A percentile compares a stretch with the other conserved stretches of the same genome.
Conservation (phyloP, 2,888 invertebrate species). For the Leptopterna dolabrata region DNA sequence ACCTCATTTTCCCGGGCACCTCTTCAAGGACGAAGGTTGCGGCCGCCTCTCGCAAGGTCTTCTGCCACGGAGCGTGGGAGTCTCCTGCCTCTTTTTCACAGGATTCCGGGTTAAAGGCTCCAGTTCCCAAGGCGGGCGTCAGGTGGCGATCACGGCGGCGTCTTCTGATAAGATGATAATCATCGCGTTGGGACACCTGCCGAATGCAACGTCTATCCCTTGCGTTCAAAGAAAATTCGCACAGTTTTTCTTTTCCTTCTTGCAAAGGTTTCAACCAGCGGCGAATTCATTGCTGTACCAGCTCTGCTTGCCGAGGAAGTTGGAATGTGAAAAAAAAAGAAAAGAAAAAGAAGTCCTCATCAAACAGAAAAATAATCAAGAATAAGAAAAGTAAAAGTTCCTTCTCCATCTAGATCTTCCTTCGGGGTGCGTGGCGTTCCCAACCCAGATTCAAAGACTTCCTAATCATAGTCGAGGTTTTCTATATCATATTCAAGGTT, state of each 20-base stretch:
- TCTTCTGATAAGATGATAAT: not conserved
- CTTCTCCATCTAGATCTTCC: too few relatives aligned
- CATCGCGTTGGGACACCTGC: not conserved
- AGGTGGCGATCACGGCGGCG: not conserved
- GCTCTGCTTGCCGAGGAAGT: too few relatives aligned
- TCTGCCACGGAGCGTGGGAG: not conserved
- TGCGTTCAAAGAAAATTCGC: not conserved
- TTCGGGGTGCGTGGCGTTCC: too few relatives aligned
- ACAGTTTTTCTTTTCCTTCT: not conserved
- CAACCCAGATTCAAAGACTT: too few relatives aligned
- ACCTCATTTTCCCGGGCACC: not conserved
- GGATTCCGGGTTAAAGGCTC: not conserved
- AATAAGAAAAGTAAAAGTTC: too few relatives aligned
- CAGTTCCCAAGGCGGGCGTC: not conserved
- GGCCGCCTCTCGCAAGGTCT: not conserved
- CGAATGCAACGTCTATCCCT: not conserved
- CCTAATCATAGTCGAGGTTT: too few relatives aligned
- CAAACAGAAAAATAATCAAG: too few relatives aligned
- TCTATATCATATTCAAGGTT: too few relatives aligned
- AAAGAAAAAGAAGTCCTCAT: too few relatives aligned
- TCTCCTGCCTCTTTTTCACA: not conserved
- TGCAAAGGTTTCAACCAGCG: too few relatives aligned
- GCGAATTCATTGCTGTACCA: too few relatives aligned
- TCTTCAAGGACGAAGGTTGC: slow-evolving; percentile 6
- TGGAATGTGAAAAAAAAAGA: too few relatives aligned